These are phyloP conservation scores for Nicator chloris DNA, from an alignment of 2,113 vertebrate genomes.

Conservation along the genomic window DNA sequence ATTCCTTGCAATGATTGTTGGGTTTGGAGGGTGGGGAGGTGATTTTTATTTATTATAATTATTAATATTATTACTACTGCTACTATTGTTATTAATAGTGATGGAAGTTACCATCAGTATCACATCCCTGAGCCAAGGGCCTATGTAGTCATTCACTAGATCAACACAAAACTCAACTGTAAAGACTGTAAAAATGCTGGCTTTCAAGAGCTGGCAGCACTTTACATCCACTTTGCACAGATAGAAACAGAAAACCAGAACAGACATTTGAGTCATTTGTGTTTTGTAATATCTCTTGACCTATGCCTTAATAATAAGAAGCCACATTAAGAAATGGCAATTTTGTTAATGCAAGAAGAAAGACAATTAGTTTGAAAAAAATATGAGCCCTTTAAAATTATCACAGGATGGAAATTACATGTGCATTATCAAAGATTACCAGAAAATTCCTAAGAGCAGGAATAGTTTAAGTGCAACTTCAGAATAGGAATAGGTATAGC, in stretches of 20 bases:
- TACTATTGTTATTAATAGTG: background rate
- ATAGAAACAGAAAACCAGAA: background rate
- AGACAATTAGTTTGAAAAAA: background rate
- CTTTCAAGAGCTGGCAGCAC: background rate
- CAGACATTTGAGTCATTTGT: background rate
- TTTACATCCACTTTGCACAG: background rate
- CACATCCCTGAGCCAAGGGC: background rate
- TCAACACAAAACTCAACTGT: background rate
- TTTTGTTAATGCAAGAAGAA: background rate
- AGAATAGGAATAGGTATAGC: background rate
- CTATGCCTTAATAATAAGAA: background rate
- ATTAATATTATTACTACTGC: background rate
- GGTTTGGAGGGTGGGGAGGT: fast-evolving
- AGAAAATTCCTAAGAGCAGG: background rate
- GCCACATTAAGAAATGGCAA: background rate
- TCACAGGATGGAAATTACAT: background rate
- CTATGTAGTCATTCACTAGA: background rate
- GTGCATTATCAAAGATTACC: background rate
- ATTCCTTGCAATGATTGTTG: background rate
- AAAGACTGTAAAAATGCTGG: background rate
- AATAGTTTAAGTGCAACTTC: background rate
- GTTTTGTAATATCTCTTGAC: background rate
- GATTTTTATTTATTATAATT: background rate
- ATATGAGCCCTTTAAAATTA: background rate
- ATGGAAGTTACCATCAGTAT: background rate